phyloP scores from a whole-genome alignment of 53 echinoderm and acorn worm species.

The Apostichopus leukothele region DNA sequence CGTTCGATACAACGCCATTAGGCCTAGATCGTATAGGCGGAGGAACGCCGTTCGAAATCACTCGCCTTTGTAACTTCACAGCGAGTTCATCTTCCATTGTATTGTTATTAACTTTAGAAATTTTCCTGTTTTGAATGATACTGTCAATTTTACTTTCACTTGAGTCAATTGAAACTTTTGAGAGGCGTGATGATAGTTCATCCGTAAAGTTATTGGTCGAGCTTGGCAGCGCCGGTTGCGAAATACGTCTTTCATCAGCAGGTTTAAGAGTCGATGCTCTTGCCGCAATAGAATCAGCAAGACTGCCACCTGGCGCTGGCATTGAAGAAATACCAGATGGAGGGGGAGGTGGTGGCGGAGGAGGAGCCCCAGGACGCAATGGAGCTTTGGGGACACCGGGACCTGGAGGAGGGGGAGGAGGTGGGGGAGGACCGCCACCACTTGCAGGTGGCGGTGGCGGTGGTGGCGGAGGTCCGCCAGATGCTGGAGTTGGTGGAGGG shows the following conservation, averaged over 20 bases:
- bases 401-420: conserved; percentile 49
- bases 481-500: conserved; percentile 18
- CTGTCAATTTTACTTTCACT: conserved; percentile 2
- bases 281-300: conserved; percentile 9
- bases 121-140: conserved; percentile 1
- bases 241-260: neutral
- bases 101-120: neutral
- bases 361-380: neutral
- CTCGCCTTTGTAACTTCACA: neutral
- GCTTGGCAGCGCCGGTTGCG: neutral
- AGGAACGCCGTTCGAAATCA: neutral
- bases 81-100: neutral
- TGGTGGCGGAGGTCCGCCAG: conserved; percentile 37
- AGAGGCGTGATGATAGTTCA: conserved; percentile 3
- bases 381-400: neutral
- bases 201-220: neutral
- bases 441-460: conserved; percentile 34
- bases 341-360: conserved; percentile 58
- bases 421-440: conserved; percentile 43
- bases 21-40: conserved; percentile 49
- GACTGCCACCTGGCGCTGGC: neutral
- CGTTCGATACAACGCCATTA: conserved; percentile 18
- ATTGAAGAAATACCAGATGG: conserved; percentile 33
- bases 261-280: conserved; percentile 26
- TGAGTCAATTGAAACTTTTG: neutral